Percentiles rank a stretch among this genome's conserved stretches.
These are phyloP conservation scores for Geothlypis trichas DNA, from an alignment of 2,113 vertebrate species.

Conservation along the genomic window DNA sequence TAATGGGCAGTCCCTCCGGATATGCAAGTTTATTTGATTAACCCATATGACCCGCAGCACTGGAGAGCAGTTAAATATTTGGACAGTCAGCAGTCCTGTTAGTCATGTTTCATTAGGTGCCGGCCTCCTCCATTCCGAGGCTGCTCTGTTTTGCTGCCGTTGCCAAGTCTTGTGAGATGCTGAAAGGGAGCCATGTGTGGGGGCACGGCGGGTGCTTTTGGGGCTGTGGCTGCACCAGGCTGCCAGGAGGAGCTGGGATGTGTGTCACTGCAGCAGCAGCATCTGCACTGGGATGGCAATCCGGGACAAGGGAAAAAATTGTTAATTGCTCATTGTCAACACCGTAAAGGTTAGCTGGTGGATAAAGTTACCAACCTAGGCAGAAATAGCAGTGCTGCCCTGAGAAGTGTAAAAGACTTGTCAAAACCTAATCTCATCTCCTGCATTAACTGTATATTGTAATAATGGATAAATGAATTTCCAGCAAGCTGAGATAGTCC, in stretches of 20 bases:
- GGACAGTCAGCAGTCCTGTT: conserved; percentile 37
- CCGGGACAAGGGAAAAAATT: background rate
- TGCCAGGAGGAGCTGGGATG: background rate
- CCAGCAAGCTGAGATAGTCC: background rate
- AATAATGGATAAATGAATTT: conserved; percentile 32
- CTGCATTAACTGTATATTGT: background rate
- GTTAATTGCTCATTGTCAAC: background rate
- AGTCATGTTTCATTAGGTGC: conserved; percentile 33
- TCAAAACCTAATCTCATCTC: conserved; percentile 28
- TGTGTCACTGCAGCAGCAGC: background rate
- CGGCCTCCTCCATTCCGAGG: background rate
- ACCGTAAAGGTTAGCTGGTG: background rate
- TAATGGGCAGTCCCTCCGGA: background rate
- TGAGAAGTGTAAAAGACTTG: conserved; percentile 32
- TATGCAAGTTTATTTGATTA: conserved; percentile 42
- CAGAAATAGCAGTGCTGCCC: background rate
- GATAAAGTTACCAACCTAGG: conserved; percentile 8
- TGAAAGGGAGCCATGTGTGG: background rate
- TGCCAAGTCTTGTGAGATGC: background rate
- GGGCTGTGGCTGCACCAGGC: background rate
- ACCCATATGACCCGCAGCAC: background rate
- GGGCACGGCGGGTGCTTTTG: fast-evolving
- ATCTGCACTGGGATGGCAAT: background rate
- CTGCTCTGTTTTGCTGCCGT: background rate
- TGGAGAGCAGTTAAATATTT: conserved; percentile 47